Base-by-base conservation (phyloP, 2,888 invertebrate genomes). In the Holacanthella duospinosa region DNA sequence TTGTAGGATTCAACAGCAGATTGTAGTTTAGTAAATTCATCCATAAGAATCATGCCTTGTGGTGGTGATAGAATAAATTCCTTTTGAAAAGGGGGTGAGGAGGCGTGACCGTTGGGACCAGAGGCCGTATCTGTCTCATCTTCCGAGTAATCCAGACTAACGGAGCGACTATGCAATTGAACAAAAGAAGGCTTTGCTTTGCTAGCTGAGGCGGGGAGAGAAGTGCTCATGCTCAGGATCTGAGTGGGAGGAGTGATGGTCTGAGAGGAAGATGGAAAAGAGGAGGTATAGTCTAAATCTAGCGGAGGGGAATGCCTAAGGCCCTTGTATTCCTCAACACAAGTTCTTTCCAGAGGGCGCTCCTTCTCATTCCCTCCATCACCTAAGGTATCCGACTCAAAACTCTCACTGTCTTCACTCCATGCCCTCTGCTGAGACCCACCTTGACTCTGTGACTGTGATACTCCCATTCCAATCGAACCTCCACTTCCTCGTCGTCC, bases 41-140 rank as follows among this genome's bases (percentile, higher is more conserved):
- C 71, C 71, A 73, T 71, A 16, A 73, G 66, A 26, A 71, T 71
- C 56, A 63, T 69, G 1, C 71, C 66, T 56, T 73, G 71, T 16
- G 62, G 53, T 2, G 57, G 64, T 24, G 53, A 55, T n/a, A 4
- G 12, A 19, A 43, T 62, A 25, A 19, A 59, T 1, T 9, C 27
- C 57, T 2, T 36, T 3, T n/a, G 12, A n/a, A n/a, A n/a, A n/a
- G n/a, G n/a, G 54, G 36, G 61, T 29, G 53, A 43, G 24, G 26
- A 28, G 28, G 21, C 25, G 24, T 57, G 56, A 16, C 48, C 62
- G 43, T 29, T 56, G 55, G 24, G 12, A 24, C 19, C 12, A 12
- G 26, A 43, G 55, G 56, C 48, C 6, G 6, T n/a, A 19, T 44
- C 44, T 21, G n/a, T 59, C 21, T 21, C 59, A n/a, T 48, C 59